phyloP scores from a whole-genome alignment of 2,113 vertebrate species.

The Hirundichthys speculiger region DNA sequence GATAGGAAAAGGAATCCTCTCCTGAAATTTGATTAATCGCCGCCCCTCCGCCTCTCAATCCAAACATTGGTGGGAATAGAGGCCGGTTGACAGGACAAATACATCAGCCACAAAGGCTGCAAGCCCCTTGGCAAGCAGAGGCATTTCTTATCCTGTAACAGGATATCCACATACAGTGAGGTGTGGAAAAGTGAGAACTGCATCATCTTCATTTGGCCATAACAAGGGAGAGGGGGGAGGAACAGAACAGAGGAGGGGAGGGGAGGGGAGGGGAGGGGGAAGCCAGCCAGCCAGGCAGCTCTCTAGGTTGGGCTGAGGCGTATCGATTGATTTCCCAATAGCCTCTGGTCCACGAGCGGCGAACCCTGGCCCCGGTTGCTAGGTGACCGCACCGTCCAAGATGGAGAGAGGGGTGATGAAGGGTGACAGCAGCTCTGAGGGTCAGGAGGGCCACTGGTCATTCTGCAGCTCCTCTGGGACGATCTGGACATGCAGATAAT shows the following conservation, averaged over 20 bases:
- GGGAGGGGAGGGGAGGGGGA: slow-evolving; percentile 10
- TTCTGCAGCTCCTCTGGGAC: slow-evolving; percentile 78
- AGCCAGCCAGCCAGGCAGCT: slow-evolving; percentile 66
- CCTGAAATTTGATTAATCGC: slow-evolving; percentile 78
- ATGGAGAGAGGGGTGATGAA: slow-evolving; percentile 83
- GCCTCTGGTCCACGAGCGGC: slow-evolving; percentile 83
- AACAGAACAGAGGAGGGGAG: not conserved
- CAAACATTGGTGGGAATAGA: slow-evolving; percentile 75
- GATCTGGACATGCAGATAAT: slow-evolving; percentile 74
- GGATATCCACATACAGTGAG: slow-evolving; percentile 71
- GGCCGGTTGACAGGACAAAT: slow-evolving; percentile 72
- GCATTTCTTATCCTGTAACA: slow-evolving; percentile 77
- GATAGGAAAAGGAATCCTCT: slow-evolving; percentile 61
- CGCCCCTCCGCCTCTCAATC: slow-evolving; percentile 71
- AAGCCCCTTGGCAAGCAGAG: slow-evolving; percentile 68
- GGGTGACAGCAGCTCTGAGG: slow-evolving; percentile 80
- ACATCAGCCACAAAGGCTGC: slow-evolving; percentile 66
- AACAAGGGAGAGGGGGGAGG: slow-evolving; percentile 63
- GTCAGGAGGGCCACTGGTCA: slow-evolving; percentile 82
- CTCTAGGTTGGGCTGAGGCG: slow-evolving; percentile 74
- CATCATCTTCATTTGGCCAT: slow-evolving; percentile 78
- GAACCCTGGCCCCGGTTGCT: slow-evolving; percentile 85
- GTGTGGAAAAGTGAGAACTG: slow-evolving; percentile 76
- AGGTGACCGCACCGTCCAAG: slow-evolving; percentile 86
- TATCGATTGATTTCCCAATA: slow-evolving; percentile 85